Conservation (phyloP, 2,888 invertebrate species). For the Cynaeus angustus region DNA sequence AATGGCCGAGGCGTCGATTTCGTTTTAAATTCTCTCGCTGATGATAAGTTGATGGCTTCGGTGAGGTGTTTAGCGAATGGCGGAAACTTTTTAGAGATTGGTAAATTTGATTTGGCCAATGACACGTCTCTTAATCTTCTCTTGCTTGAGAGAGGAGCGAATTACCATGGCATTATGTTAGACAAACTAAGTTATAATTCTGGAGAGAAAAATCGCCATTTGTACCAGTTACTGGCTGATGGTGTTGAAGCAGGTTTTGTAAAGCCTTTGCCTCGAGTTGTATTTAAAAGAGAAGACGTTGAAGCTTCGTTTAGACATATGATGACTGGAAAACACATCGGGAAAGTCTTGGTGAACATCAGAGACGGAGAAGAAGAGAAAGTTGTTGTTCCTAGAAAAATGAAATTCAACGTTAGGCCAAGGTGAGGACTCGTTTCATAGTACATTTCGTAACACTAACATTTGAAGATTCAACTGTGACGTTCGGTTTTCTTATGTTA, state of each 20-base stretch:
- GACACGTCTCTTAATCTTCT: conserved; percentile 77
- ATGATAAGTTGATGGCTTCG: conserved; percentile 81
- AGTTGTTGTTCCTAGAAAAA: conserved; percentile 1
- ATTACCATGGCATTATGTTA: conserved; percentile 84
- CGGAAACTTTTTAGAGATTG: conserved; percentile 78
- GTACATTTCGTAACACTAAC: not conserved
- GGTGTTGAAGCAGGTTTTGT: conserved; percentile 75
- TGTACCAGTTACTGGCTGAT: not conserved
- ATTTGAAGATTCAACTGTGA: conserved; percentile 47
- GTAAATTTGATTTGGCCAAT: conserved; percentile 77
- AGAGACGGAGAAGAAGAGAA: conserved; percentile 61
- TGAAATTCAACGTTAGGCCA: conserved; percentile 25
- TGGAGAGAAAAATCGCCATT: not conserved
- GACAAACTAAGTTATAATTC: conserved; percentile 73
- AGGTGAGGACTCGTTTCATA: conserved; percentile 28
- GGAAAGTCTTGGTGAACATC: conserved; percentile 77
- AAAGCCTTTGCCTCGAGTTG: conserved; percentile 78
- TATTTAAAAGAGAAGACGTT: conserved; percentile 78
- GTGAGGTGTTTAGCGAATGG: conserved; percentile 66
- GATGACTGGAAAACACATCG: conserved; percentile 84
- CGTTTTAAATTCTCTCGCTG: conserved; percentile 93
- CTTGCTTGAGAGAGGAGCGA: conserved; percentile 80
- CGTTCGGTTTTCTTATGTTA: no score
- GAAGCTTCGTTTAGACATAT: conserved; percentile 82
- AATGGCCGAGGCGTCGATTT: conserved; percentile 91